A percentile compares a stretch with the other conserved stretches of the same genome.
Conservation (phyloP, 2,797 vertebrate species). For the Falco cherrug region DNA sequence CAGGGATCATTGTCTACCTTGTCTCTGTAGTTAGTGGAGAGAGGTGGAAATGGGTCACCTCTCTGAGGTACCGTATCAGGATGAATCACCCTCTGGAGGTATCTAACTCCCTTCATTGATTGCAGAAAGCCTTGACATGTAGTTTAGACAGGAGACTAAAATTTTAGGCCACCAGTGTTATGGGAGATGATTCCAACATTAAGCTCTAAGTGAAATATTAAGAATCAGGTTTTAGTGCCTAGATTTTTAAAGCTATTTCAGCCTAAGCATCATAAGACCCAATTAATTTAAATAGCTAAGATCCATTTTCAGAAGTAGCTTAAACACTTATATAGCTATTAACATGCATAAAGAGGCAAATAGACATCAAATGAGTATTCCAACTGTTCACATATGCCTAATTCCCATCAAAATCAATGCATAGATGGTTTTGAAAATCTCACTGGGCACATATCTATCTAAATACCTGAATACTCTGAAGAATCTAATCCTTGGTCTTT, state of each 20-base stretch:
- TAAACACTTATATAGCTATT: slow-evolving; percentile 42
- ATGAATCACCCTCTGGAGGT: slow-evolving; percentile 1
- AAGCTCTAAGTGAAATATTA: background rate
- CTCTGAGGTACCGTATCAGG: background rate
- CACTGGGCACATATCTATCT: background rate
- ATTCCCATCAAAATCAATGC: slow-evolving; percentile 33
- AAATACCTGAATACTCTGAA: slow-evolving; percentile 1
- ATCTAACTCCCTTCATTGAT: background rate
- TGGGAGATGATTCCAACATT: background rate
- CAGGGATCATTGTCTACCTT: background rate
- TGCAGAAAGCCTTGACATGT: background rate
- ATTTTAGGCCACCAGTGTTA: background rate
- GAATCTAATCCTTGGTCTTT: background rate
- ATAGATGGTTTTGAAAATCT: slow-evolving; percentile 46
- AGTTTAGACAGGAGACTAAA: background rate
- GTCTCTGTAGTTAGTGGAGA: background rate
- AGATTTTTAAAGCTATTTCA: slow-evolving; percentile 38
- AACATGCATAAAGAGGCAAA: slow-evolving; percentile 49
- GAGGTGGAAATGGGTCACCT: slow-evolving; percentile 1
- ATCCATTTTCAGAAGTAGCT: slow-evolving; percentile 47
- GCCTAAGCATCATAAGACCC: background rate
- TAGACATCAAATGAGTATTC: slow-evolving; percentile 48
- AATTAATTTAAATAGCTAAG: slow-evolving; percentile 42
- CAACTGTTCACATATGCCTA: slow-evolving; percentile 54
- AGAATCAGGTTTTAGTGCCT: slow-evolving; percentile 8